These are phyloP conservation scores for Piprites chloris DNA, from an alignment of 2,113 vertebrate genomes.

Conservation along the genomic window DNA sequence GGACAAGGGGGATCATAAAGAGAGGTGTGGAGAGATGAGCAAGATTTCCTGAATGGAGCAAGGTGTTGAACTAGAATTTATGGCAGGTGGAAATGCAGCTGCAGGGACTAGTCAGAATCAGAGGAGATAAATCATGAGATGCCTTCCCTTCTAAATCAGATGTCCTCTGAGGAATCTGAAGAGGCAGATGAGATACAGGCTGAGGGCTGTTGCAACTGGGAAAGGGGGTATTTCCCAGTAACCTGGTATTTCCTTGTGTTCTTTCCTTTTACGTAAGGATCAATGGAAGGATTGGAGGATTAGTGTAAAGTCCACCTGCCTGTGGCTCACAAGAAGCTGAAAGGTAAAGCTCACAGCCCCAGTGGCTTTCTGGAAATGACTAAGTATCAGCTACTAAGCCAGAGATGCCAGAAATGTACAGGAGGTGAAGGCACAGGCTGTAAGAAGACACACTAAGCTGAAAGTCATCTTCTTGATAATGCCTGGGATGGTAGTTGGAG, in stretches of 20 bases:
- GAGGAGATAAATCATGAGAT: not conserved
- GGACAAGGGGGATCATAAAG: not conserved
- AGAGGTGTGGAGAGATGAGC: not conserved
- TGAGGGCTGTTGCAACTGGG: not conserved
- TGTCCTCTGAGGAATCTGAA: not conserved
- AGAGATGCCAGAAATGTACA: not conserved
- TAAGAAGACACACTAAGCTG: not conserved
- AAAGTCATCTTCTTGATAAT: not conserved
- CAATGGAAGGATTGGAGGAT: not conserved
- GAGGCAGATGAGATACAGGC: not conserved
- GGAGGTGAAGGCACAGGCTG: not conserved
- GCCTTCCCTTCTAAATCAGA: not conserved
- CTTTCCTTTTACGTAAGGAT: not conserved
- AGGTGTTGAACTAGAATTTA: not conserved
- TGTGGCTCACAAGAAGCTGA: not conserved
- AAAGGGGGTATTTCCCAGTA: not conserved
- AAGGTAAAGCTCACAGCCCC: not conserved
- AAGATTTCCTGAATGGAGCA: not conserved
- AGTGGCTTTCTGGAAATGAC: not conserved
- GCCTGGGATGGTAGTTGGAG: not conserved
- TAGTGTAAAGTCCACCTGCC: not conserved
- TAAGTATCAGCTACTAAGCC: not conserved
- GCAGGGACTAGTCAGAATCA: not conserved
- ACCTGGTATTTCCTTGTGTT: not conserved
- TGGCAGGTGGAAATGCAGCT: slow-evolving; percentile 18